phyloP scores from a whole-genome alignment of 2,888 invertebrate species.

The Tenthredo distinguenda region DNA sequence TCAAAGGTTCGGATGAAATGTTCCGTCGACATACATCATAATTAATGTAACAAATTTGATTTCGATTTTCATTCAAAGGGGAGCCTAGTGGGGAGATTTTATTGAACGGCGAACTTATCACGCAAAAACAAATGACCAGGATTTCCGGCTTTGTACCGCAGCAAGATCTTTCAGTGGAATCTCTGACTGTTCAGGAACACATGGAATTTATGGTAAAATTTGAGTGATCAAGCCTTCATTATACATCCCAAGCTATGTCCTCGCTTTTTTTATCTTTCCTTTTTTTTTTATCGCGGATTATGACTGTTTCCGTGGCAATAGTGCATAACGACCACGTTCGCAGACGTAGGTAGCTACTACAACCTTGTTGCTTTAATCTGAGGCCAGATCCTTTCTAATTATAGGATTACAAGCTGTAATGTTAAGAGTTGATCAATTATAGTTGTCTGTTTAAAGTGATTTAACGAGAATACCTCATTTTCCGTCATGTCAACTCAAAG shows the following conservation, averaged over 20 bases:
- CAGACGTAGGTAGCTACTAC: background rate
- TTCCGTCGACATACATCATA: background rate
- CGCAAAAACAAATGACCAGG: conserved; percentile 84
- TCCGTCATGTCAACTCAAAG: background rate
- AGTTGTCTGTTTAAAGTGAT: background rate
- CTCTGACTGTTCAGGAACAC: conserved; percentile 90
- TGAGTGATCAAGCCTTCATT: conserved; percentile 2
- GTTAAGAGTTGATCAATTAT: background rate
- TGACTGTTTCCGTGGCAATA: background rate
- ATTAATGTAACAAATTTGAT: background rate
- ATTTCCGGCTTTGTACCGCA: conserved; percentile 94
- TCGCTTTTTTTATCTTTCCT: background rate
- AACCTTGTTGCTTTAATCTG: background rate
- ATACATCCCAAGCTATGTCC: background rate
- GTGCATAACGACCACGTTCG: background rate
- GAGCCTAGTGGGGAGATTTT: conserved; percentile 85
- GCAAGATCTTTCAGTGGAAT: conserved; percentile 89
- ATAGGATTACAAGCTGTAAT: background rate
- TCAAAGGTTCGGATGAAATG: conserved; percentile 79
- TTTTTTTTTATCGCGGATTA: background rate
- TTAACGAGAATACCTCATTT: background rate
- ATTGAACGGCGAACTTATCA: conserved; percentile 84
- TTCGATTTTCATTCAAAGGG: conserved; percentile 68
- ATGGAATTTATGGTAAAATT: conserved; percentile 89
- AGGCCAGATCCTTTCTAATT: conserved; percentile 20